A percentile compares a stretch with the other conserved stretches of the same genome.
Conservation (phyloP, 1,140 invertebrate species). For the Drosophila sechellia region DNA sequence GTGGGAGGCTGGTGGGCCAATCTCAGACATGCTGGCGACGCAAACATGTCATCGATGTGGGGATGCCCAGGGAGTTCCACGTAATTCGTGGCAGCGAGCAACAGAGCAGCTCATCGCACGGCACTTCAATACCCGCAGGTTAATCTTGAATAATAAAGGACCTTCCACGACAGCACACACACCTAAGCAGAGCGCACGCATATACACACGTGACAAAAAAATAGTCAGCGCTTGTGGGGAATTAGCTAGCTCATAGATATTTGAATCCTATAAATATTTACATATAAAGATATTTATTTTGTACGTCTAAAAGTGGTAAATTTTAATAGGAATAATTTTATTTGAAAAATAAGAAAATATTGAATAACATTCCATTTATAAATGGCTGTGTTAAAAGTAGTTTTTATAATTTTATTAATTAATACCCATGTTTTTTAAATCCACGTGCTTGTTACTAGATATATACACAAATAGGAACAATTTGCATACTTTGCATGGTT, state of each 20-base stretch:
- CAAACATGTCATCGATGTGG: slow-evolving; percentile 77
- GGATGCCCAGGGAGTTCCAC: slow-evolving; percentile 14
- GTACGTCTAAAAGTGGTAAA: too few relatives aligned
- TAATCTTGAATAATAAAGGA: slow-evolving; percentile 80
- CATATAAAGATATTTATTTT: too few relatives aligned
- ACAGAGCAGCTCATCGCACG: slow-evolving; percentile 31
- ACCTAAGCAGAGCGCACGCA: slow-evolving; percentile 6
- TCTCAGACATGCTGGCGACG: slow-evolving; percentile 77
- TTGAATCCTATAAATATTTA: too few relatives aligned
- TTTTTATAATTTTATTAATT: too few relatives aligned
- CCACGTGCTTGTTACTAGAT: slow-evolving; percentile 6
- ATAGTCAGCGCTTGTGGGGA: too few relatives aligned
- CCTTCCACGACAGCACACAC: slow-evolving; percentile 12
- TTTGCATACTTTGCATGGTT: slow-evolving; percentile 55
- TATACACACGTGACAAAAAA: not conserved
- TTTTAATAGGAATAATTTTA: too few relatives aligned
- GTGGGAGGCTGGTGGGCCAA: slow-evolving; percentile 10
- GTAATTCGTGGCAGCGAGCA: slow-evolving; percentile 45
- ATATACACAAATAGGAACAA: slow-evolving; percentile 31
- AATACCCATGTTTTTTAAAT: too few relatives aligned
- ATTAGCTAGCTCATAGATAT: too few relatives aligned
- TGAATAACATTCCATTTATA: too few relatives aligned
- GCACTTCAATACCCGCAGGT: slow-evolving; percentile 73
- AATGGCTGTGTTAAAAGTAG: too few relatives aligned
- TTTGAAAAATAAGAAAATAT: too few relatives aligned